A percentile compares a stretch with the other conserved stretches of the same genome.
Conservation (phyloP, 1,140 invertebrate species). For the Reticulitermes speratus region DNA sequence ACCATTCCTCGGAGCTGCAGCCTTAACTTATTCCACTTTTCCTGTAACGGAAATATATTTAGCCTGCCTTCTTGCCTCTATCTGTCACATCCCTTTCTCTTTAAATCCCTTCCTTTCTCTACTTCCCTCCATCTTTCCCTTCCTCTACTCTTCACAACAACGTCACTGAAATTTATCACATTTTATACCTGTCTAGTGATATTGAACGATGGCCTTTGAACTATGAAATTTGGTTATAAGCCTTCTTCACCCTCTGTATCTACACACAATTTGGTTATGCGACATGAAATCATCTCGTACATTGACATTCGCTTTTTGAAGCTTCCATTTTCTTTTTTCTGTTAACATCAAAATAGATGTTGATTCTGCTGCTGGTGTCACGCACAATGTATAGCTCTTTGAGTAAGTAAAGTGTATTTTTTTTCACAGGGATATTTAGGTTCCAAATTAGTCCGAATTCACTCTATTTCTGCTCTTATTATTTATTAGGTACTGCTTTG, state of each 20-base stretch:
- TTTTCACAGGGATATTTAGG: too few species aligned
- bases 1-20: too few species aligned
- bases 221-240: neutral
- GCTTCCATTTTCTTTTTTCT: neutral
- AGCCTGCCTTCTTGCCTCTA: neutral
- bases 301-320: neutral
- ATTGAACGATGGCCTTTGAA: constrained; percentile 6
- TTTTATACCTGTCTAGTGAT: constrained; percentile 16
- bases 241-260: neutral
- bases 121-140: neutral
- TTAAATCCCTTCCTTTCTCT: neutral
- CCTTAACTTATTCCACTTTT: too few species aligned
- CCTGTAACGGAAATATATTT: too few species aligned
- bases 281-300: neutral
- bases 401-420: too few species aligned
- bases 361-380: neutral
- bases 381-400: too few species aligned
- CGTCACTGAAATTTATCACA: constrained; percentile 5
- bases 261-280: neutral
- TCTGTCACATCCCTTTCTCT: constrained; percentile 15
- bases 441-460: too few species aligned
- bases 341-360: neutral
- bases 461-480: too few species aligned
- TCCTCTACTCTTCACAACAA: neutral
- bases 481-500: too few species aligned